Evolutionary conservation across 1,140 invertebrate genomes (phyloP).

Genomic region (Temnothorax nylanderi): DNA sequence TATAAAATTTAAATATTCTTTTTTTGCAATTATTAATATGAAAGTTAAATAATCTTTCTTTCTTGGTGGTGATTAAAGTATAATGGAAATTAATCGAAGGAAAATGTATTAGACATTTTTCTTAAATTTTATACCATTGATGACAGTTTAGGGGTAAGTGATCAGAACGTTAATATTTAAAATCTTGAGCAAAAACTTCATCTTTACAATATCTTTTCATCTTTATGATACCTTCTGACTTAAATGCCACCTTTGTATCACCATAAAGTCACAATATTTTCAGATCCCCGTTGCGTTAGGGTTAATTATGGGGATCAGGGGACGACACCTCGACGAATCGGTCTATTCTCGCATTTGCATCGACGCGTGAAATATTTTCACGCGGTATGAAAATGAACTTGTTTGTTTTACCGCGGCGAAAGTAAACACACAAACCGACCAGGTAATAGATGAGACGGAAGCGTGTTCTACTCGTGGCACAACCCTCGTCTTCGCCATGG

Average conservation of each 20-base stretch:
- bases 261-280: conserved; percentile 38
- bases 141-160: background rate
- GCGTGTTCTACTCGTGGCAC: conserved; percentile 17
- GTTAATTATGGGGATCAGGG: background rate
- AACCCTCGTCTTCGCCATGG: conserved; percentile 16
- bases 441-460: conserved; percentile 57
- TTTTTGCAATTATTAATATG: background rate
- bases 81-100: background rate
- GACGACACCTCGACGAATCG: conserved; percentile 1
- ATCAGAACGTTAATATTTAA: background rate
- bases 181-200: background rate
- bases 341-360: background rate
- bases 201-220: background rate
- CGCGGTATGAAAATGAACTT: conserved; percentile 57
- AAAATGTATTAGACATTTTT: background rate
- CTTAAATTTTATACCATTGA: background rate
- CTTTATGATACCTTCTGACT: background rate
- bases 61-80: background rate
- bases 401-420: conserved; percentile 60
- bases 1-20: background rate
- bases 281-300: conserved; percentile 5
- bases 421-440: conserved; percentile 44
- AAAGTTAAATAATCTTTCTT: background rate
- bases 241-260: background rate
- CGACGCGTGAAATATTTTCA: background rate